These are phyloP conservation scores for Colinus virginianus DNA, from an alignment of 2,113 vertebrate genomes.

Conservation along the genomic window DNA sequence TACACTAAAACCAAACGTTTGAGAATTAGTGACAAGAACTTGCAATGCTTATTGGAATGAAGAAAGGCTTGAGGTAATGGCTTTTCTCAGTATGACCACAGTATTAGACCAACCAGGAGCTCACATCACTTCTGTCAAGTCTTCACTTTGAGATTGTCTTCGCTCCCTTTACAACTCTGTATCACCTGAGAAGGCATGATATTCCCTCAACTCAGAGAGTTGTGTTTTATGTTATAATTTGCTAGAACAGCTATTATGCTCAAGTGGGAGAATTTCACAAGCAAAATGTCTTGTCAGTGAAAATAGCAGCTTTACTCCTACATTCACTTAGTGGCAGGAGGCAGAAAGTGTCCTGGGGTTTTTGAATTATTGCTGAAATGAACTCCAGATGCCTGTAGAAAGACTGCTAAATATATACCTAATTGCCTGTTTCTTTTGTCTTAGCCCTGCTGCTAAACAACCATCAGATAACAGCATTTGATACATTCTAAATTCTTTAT, in stretches of 20 bases:
- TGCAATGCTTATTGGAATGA: neutral
- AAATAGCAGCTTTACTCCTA: constrained; percentile 80
- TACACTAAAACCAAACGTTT: neutral
- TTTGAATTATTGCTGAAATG: constrained; percentile 73
- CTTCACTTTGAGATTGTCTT: constrained; percentile 7
- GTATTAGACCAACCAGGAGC: neutral
- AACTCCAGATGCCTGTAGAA: constrained; percentile 74
- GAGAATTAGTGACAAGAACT: neutral
- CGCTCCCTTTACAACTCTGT: neutral
- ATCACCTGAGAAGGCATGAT: constrained; percentile 3
- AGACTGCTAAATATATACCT: constrained; percentile 77
- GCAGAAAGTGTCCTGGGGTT: constrained; percentile 68
- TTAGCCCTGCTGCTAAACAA: constrained; percentile 59
- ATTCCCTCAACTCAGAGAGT: constrained; percentile 27
- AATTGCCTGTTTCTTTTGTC: constrained; percentile 68
- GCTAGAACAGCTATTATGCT: constrained; percentile 63
- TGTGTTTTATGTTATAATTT: constrained; percentile 60
- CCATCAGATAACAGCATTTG: constrained; percentile 54
- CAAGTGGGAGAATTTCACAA: constrained; percentile 73
- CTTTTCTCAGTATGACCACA: neutral
- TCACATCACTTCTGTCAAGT: neutral
- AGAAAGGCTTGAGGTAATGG: neutral
- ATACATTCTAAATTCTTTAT: constrained; percentile 48
- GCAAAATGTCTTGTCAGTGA: constrained; percentile 76
- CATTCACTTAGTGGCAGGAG: constrained; percentile 73